phyloP scores from a whole-genome alignment of 2,888 invertebrate genomes.

The Oasisia sp. region DNA sequence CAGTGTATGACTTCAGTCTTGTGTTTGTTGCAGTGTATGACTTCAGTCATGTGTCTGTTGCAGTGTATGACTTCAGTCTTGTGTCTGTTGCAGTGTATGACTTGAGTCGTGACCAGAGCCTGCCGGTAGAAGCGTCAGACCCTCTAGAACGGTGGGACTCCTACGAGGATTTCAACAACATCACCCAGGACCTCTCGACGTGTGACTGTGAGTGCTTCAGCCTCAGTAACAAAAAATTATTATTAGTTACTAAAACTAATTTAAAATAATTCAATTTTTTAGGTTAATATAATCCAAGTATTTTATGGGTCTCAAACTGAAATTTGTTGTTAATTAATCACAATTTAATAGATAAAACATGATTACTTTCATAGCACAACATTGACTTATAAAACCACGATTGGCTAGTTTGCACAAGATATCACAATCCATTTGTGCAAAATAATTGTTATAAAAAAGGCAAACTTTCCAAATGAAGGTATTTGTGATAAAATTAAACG shows the following conservation, averaged over 20 bases:
- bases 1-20: too few relatives aligned
- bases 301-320: neutral
- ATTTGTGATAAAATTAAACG: neutral
- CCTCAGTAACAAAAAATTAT: neutral
- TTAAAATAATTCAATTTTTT: too few relatives aligned
- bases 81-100: slow-evolving; percentile 52
- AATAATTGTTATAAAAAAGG: neutral
- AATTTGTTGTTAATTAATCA: neutral
- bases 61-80: neutral
- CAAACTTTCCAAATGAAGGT: neutral
- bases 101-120: slow-evolving; percentile 57
- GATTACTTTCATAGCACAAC: neutral
- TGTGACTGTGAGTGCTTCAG: neutral
- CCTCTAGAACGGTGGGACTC: slow-evolving; percentile 82
- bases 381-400: neutral
- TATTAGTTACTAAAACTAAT: too few relatives aligned
- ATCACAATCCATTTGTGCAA: neutral
- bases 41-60: neutral
- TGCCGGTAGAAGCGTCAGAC: slow-evolving; percentile 69
- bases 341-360: too few relatives aligned
- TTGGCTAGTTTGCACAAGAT: neutral
- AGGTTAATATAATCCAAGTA: neutral
- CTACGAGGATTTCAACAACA: slow-evolving; percentile 73
- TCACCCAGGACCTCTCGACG: slow-evolving; percentile 30
- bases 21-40: neutral